Conservation (phyloP, 2,113 vertebrate species). For the Phyllopteryx taeniolatus region DNA sequence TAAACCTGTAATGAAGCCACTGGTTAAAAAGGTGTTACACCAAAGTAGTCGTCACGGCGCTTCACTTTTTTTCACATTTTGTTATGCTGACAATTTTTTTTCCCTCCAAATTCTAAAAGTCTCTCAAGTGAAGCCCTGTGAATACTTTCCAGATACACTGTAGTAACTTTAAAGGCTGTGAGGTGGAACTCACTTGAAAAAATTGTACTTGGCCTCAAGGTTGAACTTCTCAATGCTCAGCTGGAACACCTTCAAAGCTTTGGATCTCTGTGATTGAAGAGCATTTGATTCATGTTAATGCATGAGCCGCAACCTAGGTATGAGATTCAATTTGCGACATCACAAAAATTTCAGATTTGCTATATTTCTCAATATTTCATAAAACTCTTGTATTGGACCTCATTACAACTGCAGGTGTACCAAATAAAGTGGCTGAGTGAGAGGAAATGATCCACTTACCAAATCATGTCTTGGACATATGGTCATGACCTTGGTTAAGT, state of each 20-base stretch:
- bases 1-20: conserved; percentile 50
- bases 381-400: neutral
- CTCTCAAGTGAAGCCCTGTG: no score
- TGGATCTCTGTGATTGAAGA: conserved; percentile 81
- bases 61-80: neutral
- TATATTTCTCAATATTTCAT: neutral
- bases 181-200: conserved; percentile 80
- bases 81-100: no score
- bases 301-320: neutral
- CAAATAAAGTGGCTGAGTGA: neutral
- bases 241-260: conserved; percentile 85
- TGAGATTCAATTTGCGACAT: neutral
- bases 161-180: neutral
- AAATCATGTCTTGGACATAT: conserved; percentile 82
- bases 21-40: neutral
- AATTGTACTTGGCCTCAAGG: conserved; percentile 85
- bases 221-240: conserved; percentile 88
- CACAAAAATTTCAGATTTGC: neutral
- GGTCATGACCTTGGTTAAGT: conserved; percentile 89
- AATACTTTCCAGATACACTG: no score
- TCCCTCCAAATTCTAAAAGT: no score
- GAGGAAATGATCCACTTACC: conserved; percentile 70
- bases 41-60: neutral
- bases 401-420: neutral
- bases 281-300: conserved; percentile 22